Evolutionary conservation across 2,888 invertebrate species (phyloP).

Genomic region (Caradrina kadenii): DNA sequence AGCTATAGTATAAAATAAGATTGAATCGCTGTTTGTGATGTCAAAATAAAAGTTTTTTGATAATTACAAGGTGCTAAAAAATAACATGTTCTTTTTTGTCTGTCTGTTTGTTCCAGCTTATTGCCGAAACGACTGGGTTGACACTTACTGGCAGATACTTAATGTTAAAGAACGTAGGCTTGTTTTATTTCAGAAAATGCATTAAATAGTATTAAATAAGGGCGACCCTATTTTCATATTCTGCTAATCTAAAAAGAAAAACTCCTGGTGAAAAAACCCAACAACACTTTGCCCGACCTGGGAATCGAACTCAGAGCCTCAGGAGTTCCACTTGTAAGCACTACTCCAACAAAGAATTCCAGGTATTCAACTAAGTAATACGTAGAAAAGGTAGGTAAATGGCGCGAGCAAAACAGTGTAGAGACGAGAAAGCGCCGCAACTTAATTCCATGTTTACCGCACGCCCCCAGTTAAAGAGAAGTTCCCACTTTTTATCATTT

Average conservation of each 20-base stretch:
- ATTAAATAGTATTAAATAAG: too few species aligned
- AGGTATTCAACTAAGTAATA: constrained; percentile 55
- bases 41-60: too few species aligned
- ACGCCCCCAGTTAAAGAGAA: constrained; percentile 61
- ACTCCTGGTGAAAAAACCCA: background rate
- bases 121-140: too few species aligned
- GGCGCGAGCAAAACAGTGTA: constrained; percentile 54
- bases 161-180: too few species aligned
- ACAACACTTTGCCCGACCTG: background rate
- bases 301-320: background rate
- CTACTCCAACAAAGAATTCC: constrained; percentile 2
- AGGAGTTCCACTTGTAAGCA: background rate
- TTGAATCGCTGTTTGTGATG: too few species aligned
- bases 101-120: too few species aligned
- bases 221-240: too few species aligned
- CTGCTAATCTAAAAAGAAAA: background rate
- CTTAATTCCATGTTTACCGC: constrained; percentile 73
- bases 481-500: constrained; percentile 72
- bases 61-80: too few species aligned
- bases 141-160: too few species aligned
- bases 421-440: constrained; percentile 57
- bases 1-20: too few species aligned
- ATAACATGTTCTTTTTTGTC: too few species aligned
- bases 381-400: constrained; percentile 58
- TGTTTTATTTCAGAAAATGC: too few species aligned